Evolutionary conservation across 2,797 vertebrate species (phyloP).

Genomic region (Xenentodon cancila): DNA sequence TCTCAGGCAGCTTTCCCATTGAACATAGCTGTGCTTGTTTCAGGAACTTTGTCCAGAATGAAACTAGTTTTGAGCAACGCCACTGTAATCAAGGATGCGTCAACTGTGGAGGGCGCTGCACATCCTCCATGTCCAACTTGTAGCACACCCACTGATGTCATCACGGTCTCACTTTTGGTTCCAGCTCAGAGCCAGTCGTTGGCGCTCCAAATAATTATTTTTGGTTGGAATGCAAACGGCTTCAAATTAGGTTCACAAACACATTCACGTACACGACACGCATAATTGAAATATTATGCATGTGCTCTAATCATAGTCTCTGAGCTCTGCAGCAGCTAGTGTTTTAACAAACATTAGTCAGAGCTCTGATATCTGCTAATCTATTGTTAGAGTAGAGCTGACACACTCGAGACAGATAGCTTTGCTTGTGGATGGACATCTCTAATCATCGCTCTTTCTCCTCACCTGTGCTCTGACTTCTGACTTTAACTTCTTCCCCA

Average conservation of each 20-base stretch:
- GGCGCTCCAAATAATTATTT: background rate
- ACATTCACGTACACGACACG: background rate
- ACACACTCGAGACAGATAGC: conserved; percentile 48
- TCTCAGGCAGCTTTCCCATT: too few species aligned
- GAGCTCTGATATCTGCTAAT: conserved; percentile 59
- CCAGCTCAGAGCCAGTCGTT: background rate
- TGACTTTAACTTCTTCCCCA: background rate
- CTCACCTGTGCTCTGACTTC: conserved; percentile 20
- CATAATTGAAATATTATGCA: conserved; percentile 33
- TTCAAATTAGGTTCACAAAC: background rate
- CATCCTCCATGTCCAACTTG: too few species aligned
- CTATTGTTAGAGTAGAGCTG: conserved; percentile 76
- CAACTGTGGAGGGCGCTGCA: too few species aligned
- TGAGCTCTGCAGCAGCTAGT: conserved; percentile 35
- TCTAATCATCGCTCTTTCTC: conserved; percentile 60
- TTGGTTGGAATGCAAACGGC: background rate
- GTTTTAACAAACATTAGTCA: conserved; percentile 59
- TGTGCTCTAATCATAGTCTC: conserved; percentile 22
- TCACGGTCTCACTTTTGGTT: too few species aligned
- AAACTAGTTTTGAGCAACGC: too few species aligned
- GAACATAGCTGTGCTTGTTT: too few species aligned
- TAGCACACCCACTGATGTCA: too few species aligned
- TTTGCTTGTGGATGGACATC: conserved; percentile 45
- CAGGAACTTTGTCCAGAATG: too few species aligned
- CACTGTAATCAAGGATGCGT: too few species aligned